Evolutionary conservation across 1,140 invertebrate species (phyloP).

Genomic region (Danaus plexippus): DNA sequence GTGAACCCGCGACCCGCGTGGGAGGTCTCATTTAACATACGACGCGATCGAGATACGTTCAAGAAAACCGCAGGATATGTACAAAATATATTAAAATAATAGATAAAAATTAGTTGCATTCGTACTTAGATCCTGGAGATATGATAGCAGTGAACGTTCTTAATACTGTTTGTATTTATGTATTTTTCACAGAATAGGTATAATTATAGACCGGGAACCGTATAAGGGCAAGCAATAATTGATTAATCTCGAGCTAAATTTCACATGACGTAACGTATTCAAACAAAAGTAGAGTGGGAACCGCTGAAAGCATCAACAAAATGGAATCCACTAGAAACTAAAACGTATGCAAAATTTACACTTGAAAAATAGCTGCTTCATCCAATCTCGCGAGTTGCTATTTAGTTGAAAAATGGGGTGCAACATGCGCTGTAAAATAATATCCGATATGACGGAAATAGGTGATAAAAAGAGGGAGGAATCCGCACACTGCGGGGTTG

Average conservation of each 20-base stretch:
- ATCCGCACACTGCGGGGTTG: conserved; percentile 4
- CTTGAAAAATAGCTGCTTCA: conserved; percentile 32
- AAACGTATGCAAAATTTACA: conserved; percentile 43
- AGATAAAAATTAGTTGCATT: no score
- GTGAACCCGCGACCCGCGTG: conserved; percentile 26
- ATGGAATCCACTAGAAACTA: conserved; percentile 34
- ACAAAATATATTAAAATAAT: no score
- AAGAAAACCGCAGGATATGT: no score
- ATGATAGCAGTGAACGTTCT: no score
- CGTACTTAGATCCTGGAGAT: no score
- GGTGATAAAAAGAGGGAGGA: conserved; percentile 17
- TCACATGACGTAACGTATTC: no score
- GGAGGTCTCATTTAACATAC: neutral
- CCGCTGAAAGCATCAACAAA: conserved; percentile 26
- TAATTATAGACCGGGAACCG: no score
- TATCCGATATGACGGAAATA: conserved; percentile 33
- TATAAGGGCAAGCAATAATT: no score
- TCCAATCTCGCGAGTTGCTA: conserved; percentile 35
- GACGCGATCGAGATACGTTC: neutral
- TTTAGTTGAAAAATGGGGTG: conserved; percentile 40
- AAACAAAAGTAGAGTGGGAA: neutral
- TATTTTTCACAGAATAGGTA: no score
- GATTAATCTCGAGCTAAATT: no score
- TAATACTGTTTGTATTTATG: no score
- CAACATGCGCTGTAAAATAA: conserved; percentile 29